phyloP scores from a whole-genome alignment of 2,113 vertebrate species.

The Zapornia atra region DNA sequence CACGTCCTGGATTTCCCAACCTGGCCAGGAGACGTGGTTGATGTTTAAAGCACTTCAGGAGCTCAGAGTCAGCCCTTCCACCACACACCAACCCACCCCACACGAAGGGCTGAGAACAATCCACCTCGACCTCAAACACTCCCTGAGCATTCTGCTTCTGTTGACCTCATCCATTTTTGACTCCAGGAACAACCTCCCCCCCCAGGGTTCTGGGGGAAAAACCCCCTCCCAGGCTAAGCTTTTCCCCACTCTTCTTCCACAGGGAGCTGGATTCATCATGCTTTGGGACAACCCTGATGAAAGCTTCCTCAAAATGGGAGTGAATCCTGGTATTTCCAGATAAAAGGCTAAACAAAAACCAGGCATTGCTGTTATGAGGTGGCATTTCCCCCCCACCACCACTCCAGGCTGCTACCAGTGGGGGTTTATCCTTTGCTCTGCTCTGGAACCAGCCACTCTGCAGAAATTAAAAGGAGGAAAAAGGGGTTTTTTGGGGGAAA shows the following conservation, averaged over 20 bases:
- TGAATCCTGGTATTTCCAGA: not conserved
- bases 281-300: not conserved
- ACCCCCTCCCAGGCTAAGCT: not conserved
- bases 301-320: not conserved
- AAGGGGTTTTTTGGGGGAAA: not conserved
- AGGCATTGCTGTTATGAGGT: not conserved
- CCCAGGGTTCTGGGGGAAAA: not conserved
- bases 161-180: not conserved
- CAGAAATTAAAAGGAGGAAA: not conserved
- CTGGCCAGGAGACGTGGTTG: accelerated
- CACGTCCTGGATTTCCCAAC: not conserved
- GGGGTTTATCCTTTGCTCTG: not conserved
- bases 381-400: not conserved
- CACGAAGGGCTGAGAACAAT: not conserved
- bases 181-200: not conserved
- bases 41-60: not conserved
- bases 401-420: not conserved
- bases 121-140: not conserved
- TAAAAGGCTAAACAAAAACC: not conserved
- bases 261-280: not conserved
- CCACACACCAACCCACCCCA: not conserved
- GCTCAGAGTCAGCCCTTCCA: not conserved
- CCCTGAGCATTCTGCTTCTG: not conserved
- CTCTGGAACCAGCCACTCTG: not conserved
- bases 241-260: not conserved